phyloP scores from a whole-genome alignment of 2,888 invertebrate species.

The Tenthredo livida region DNA sequence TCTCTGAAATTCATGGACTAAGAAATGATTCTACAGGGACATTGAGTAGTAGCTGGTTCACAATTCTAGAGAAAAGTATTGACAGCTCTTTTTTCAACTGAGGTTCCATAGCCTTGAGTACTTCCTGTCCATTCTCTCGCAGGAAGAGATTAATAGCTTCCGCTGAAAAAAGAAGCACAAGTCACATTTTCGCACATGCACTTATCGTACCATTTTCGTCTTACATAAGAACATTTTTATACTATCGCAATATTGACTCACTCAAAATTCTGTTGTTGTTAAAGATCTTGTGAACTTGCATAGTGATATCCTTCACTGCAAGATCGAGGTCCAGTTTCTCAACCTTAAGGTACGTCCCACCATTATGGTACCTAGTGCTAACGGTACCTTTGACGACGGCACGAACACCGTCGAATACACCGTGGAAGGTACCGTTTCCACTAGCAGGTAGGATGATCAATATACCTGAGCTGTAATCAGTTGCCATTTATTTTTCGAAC shows the following conservation, averaged over 20 bases:
- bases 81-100: constrained; percentile 84
- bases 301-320: constrained; percentile 82
- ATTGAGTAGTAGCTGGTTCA: constrained; percentile 84
- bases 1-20: constrained; percentile 71
- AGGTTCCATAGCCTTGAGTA: constrained; percentile 85
- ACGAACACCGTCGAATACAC: constrained; percentile 82
- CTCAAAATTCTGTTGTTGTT: constrained; percentile 86
- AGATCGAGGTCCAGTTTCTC: constrained; percentile 83
- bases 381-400: constrained; percentile 82
- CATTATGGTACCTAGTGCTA: constrained; percentile 78
- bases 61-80: constrained; percentile 82
- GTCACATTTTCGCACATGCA: not conserved
- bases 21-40: constrained; percentile 83
- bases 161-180: constrained; percentile 77
- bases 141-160: constrained; percentile 87
- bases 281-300: constrained; percentile 85
- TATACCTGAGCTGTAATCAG: constrained; percentile 81
- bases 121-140: constrained; percentile 85
- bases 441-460: constrained; percentile 86
- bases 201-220: constrained; percentile 24
- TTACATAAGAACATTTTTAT: not conserved
- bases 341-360: constrained; percentile 81
- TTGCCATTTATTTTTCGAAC: not conserved
- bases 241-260: constrained; percentile 76
- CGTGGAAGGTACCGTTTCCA: constrained; percentile 86